Conservation (phyloP, 2,888 invertebrate genomes). For the Crioceris asparagi region DNA sequence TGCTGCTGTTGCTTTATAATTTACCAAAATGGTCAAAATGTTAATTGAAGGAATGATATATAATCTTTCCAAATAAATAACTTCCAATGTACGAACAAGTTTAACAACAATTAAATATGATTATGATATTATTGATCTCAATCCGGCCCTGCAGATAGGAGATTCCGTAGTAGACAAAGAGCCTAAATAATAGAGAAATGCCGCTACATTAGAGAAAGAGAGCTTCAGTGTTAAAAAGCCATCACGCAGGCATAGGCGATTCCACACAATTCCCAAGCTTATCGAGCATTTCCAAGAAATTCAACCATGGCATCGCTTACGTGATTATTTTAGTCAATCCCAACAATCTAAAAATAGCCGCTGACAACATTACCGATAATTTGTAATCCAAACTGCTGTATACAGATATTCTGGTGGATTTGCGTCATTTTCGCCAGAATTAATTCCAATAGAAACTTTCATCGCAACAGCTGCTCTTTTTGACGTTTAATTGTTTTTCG, state of each 20-base stretch:
- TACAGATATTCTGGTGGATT: slow-evolving; percentile 1
- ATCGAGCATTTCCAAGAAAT: slow-evolving; percentile 13
- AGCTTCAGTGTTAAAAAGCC: slow-evolving; percentile 8
- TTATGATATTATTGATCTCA: no score
- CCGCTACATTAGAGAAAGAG: slow-evolving; percentile 25
- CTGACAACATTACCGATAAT: slow-evolving; percentile 14
- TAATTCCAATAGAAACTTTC: no score
- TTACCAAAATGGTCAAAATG: no score
- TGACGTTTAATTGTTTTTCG: background rate
- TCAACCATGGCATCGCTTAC: slow-evolving; percentile 7
- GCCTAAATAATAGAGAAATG: slow-evolving; percentile 27
- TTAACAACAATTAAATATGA: no score
- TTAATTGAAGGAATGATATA: no score
- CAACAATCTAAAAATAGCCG: slow-evolving; percentile 23
- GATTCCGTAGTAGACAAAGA: slow-evolving; percentile 11
- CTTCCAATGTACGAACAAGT: no score
- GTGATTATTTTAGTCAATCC: slow-evolving; percentile 13
- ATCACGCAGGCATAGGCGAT: slow-evolving; percentile 21
- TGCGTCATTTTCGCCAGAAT: slow-evolving; percentile 1
- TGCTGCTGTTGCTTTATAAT: no score
- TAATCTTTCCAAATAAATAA: no score
- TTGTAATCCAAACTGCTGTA: slow-evolving; percentile 7
- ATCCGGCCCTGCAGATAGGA: slow-evolving; percentile 5
- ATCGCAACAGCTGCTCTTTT: background rate
- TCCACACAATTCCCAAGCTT: slow-evolving; percentile 13